Evolutionary conservation across 2,888 invertebrate species (phyloP).

Genomic region (Podotricha telesiphe): DNA sequence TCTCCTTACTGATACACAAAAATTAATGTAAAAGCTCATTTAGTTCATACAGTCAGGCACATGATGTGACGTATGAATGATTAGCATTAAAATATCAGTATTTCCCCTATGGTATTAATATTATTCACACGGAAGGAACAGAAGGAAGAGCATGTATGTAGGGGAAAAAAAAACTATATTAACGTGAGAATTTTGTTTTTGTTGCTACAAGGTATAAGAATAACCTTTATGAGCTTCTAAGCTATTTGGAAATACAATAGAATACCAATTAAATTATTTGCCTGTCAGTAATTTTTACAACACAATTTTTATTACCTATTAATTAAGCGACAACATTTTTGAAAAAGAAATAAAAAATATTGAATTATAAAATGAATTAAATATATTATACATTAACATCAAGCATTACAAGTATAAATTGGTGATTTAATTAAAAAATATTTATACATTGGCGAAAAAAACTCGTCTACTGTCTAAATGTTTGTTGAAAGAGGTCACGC

Average conservation of each 20-base stretch:
- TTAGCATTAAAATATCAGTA: no score
- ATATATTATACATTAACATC: no score
- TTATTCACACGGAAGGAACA: neutral
- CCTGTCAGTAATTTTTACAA: neutral
- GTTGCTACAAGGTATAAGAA: neutral
- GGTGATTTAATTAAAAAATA: neutral
- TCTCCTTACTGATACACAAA: no score
- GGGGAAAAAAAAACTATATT: neutral
- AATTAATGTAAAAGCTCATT: no score
- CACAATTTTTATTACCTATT: neutral
- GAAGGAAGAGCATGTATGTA: neutral
- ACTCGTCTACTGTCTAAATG: conserved; percentile 46
- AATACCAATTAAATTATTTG: neutral
- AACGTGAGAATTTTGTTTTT: neutral
- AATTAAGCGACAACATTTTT: neutral
- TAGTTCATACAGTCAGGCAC: no score
- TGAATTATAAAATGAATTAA: neutral
- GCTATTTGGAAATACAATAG: neutral
- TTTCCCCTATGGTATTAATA: no score
- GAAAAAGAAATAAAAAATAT: no score
- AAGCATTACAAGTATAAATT: neutral
- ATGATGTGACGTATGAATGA: no score
- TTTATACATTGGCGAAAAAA: conserved; percentile 16
- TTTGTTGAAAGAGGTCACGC: conserved; percentile 54
- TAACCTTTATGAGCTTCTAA: conserved; percentile 13